These are phyloP conservation scores for Parapristionchus giblindavisi DNA, from an alignment of 2,888 invertebrate genomes.

Conservation along the genomic window DNA sequence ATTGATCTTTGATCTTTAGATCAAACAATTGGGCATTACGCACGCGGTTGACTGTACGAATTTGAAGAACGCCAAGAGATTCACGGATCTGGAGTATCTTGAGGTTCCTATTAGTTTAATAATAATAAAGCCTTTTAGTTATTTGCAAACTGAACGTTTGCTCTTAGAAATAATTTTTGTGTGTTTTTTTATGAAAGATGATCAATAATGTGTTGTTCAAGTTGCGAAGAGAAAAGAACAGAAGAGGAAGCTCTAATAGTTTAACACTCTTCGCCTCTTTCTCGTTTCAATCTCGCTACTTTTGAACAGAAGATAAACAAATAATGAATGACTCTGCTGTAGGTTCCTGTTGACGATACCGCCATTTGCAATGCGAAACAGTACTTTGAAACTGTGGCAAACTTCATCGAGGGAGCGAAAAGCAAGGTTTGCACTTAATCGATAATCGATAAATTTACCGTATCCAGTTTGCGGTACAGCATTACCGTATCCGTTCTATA, in stretches of 20 bases:
- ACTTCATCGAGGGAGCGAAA: conserved; percentile 54
- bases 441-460: conserved; percentile 1
- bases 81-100: conserved; percentile 48
- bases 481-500: not conserved
- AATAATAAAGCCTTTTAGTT: no score
- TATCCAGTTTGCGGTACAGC: not conserved
- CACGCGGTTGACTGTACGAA: conserved; percentile 66
- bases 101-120: no score
- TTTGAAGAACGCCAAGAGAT: conserved; percentile 46
- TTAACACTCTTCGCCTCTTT: no score
- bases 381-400: conserved; percentile 50
- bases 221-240: no score
- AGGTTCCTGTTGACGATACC: conserved; percentile 52
- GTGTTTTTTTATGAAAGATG: no score
- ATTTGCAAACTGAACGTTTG: no score
- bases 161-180: no score
- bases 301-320: no score
- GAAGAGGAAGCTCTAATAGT: no score
- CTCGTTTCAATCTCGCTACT: no score
- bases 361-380: conserved; percentile 45
- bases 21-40: conserved; percentile 60
- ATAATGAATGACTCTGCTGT: conserved; percentile 14
- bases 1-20: conserved; percentile 41
- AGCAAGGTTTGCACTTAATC: conserved; percentile 42
- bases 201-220: no score